Base-by-base conservation (phyloP, 2,113 vertebrate genomes). In the Alethe castanea region DNA sequence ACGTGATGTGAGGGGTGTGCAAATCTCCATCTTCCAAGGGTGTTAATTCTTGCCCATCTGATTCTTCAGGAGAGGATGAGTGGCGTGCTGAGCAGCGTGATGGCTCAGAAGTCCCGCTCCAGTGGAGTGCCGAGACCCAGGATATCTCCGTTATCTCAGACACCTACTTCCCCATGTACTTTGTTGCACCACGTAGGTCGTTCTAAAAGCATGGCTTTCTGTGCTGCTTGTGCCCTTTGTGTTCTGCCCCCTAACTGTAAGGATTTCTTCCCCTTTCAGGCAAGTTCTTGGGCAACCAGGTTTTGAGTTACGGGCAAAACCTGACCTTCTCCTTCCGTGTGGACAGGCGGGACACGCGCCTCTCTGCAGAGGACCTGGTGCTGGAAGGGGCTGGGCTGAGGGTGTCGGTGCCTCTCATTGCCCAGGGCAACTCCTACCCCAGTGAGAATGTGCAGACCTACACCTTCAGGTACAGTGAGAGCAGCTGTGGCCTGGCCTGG, bases 351-450 rank as follows among this genome's bases (percentile, higher is more conserved):
- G 99, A 99, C 78, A 98, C 98, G 0, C 99, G 99, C 6, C 98
- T 99, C 65, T 99, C 99, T 0, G 99, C 99, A 2, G 99, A 99
- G 94, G 99, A 99, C 47, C 94, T 99, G 56, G 98, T 99, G 24
- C 97, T 99, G 45, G 99, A 99, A 95, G 99, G 99, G 12, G 98
- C 98, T 2, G 97, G 97, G 25, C 95, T 98, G 33, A 97, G 98
- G 60, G 98, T 99, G 20, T 98, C 99, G 0, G 98, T 99, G 44
- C 99, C 99, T 0, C 98, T 99, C 59, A 99, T 99, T 14, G 99
- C 99, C 20, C 99, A 99, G 98, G 99, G 99, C 90, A 99, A 99
- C 67, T 96, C 99, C 64, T 99, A 99, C 72, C 99, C 99, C 18
- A 98, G 97, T 2, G 99, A 99, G 96, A 98, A 97, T 19, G 81